Evolutionary conservation across 2,888 invertebrate species (phyloP).

Genomic region (Mimachlamys varia): DNA sequence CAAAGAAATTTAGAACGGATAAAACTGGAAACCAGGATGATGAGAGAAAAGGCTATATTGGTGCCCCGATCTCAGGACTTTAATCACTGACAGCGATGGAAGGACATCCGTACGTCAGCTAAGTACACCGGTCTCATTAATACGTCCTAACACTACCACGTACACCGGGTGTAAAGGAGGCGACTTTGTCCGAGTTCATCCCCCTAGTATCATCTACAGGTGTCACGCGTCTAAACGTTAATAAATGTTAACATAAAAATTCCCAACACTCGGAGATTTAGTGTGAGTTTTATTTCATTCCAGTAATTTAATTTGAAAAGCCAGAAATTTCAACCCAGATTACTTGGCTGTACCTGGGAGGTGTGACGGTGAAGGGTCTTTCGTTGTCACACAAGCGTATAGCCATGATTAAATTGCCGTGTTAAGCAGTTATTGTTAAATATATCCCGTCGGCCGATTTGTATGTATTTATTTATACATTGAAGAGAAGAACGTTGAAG

Average conservation of each 20-base stretch:
- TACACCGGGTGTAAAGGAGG: neutral
- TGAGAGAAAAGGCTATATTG: too few species aligned
- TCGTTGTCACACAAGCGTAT: constrained; percentile 34
- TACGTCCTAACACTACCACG: neutral
- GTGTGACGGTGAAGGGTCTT: neutral
- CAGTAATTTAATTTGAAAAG: constrained; percentile 32
- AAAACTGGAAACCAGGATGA: too few species aligned
- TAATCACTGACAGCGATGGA: too few species aligned
- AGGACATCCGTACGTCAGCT: neutral
- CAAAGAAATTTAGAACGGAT: too few species aligned
- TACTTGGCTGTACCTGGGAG: neutral
- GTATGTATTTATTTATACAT: constrained; percentile 29
- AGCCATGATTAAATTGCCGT: constrained; percentile 13
- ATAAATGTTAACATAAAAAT: constrained; percentile 17
- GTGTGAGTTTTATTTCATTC: constrained; percentile 19
- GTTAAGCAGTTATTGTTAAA: constrained; percentile 17
- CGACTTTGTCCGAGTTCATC: neutral
- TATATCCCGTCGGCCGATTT: constrained; percentile 27
- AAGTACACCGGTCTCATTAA: neutral
- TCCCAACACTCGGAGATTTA: neutral
- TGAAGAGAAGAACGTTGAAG: constrained; percentile 28
- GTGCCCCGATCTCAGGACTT: too few species aligned
- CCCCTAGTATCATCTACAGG: neutral
- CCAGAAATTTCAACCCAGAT: constrained; percentile 21
- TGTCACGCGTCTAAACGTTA: neutral